A percentile compares a stretch with the other conserved stretches of the same genome.
These are phyloP conservation scores for Sporophila hypoxantha DNA, from an alignment of 2,113 vertebrate species.

Conservation along the genomic window DNA sequence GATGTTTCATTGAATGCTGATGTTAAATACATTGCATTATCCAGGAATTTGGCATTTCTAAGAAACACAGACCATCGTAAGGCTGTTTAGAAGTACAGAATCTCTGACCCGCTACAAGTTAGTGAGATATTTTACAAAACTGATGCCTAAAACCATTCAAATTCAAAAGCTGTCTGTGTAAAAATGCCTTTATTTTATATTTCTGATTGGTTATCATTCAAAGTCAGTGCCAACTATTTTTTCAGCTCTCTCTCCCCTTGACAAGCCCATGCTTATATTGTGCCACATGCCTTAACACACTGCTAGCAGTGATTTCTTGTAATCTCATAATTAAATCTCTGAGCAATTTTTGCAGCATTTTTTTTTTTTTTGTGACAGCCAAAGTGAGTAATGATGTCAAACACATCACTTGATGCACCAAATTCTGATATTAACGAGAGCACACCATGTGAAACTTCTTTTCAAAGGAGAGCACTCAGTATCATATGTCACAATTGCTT, in stretches of 20 bases:
- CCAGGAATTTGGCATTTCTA: not conserved
- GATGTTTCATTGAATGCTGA: not conserved
- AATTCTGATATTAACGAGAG: not conserved
- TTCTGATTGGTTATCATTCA: constrained; percentile 19
- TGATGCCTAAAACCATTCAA: not conserved
- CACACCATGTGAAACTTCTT: not conserved
- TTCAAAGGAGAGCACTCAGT: not conserved
- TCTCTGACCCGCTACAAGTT: not conserved
- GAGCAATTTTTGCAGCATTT: not conserved
- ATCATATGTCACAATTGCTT: not conserved
- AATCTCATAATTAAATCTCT: constrained; percentile 42
- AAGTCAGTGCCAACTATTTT: not conserved
- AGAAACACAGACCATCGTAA: not conserved
- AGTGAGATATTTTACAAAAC: not conserved
- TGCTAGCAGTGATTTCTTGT: constrained; percentile 9
- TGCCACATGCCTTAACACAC: constrained; percentile 14
- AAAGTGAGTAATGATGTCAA: not conserved
- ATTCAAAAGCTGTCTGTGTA: not conserved
- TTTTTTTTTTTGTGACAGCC: not conserved
- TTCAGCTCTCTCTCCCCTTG: not conserved
- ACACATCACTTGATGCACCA: not conserved
- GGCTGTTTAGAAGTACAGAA: not conserved
- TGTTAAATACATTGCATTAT: not conserved
- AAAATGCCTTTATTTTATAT: not conserved
- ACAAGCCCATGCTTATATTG: constrained; percentile 24